Conservation (phyloP, 2,888 invertebrate species). For the Pseudoips prasinana region DNA sequence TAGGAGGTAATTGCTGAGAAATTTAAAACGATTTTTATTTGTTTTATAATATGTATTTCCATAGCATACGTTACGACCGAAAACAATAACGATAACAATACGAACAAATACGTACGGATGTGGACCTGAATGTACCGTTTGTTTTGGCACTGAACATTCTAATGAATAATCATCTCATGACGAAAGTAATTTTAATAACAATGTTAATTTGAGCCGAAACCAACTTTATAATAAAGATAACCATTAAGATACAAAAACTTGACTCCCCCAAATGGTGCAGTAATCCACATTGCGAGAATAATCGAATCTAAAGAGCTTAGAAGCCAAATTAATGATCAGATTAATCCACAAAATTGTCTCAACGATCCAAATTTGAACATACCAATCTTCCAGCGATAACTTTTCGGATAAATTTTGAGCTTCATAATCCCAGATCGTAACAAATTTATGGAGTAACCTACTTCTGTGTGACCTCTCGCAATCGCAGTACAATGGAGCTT, state of each 20-base stretch:
- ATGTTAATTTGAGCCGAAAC: conserved; percentile 35
- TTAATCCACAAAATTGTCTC: conserved; percentile 45
- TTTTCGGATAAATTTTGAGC: conserved; percentile 54
- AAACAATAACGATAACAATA: too few species aligned
- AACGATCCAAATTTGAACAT: conserved; percentile 30
- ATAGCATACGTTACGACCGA: too few species aligned
- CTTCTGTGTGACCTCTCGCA: conserved; percentile 48
- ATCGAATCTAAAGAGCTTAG: conserved; percentile 32
- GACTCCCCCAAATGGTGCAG: conserved; percentile 22
- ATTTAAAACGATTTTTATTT: too few species aligned
- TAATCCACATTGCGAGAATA: conserved; percentile 26
- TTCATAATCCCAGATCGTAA: conserved; percentile 57
- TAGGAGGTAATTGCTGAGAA: too few species aligned
- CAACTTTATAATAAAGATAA: conserved; percentile 36
- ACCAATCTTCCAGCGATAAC: conserved; percentile 48
- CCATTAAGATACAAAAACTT: conserved; percentile 28
- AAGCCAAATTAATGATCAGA: conserved; percentile 41
- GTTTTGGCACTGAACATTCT: too few species aligned
- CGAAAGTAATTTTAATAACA: too few species aligned
- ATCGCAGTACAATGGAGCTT: conserved; percentile 40
- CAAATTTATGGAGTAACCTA: conserved; percentile 54
- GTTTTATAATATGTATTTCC: too few species aligned
- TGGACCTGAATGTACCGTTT: too few species aligned
- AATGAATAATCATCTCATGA: too few species aligned
- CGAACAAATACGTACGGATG: too few species aligned